These are phyloP conservation scores for Deroplatys truncata DNA, from an alignment of 2,888 invertebrate species.

Conservation along the genomic window DNA sequence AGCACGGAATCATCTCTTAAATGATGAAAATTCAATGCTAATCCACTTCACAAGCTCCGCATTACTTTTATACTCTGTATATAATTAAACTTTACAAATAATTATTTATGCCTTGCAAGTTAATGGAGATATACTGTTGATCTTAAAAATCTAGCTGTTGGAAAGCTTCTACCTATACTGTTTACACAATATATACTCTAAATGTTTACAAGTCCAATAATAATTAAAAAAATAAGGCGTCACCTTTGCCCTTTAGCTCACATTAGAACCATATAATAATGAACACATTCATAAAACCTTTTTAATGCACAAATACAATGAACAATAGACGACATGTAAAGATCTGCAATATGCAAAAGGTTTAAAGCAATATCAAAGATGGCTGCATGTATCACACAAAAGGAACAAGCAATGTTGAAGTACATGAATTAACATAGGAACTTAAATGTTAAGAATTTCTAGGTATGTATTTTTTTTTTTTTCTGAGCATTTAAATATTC, in stretches of 20 bases:
- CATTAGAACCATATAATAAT: not conserved
- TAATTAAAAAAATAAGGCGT: not conserved
- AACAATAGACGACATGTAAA: not conserved
- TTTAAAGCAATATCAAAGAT: not conserved
- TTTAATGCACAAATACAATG: not conserved
- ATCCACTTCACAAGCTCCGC: too few species aligned
- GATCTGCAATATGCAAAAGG: not conserved
- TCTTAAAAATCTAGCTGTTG: not conserved
- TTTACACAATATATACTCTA: not conserved
- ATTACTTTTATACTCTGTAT: too few species aligned
- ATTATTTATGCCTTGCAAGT: too few species aligned
- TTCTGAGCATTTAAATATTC: not conserved
- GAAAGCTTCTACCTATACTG: not conserved
- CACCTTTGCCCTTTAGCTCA: not conserved
- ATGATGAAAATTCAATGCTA: too few species aligned
- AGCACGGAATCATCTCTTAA: too few species aligned
- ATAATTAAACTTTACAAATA: too few species aligned
- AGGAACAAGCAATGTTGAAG: not conserved
- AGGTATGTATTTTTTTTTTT: not conserved
- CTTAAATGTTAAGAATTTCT: not conserved
- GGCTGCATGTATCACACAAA: not conserved
- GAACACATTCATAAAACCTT: not conserved
- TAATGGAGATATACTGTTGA: too few species aligned
- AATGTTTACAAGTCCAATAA: not conserved
- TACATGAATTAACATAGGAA: not conserved